Evolutionary conservation across 2,888 invertebrate species (phyloP), one percentile per base, ranked within the genome.

Genomic region (Chrysolina haemoptera): DNA sequence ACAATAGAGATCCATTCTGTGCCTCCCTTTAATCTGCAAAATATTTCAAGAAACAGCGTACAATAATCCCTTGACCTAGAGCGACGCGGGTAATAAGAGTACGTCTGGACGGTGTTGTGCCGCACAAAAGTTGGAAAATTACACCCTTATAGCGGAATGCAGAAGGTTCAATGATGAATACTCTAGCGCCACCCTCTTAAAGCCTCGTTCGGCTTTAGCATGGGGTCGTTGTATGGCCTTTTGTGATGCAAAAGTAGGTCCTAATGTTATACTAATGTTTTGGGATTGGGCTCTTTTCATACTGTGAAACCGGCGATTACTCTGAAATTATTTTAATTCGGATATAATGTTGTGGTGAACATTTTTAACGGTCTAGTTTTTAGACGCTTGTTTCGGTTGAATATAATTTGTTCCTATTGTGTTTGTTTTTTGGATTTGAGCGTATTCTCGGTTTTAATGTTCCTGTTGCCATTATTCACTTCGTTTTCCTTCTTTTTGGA

Each of bases 1-100:
- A 70, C 65, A 71, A 71, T 74, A 65, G 62, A 74, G 64, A 71
- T 53, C 18, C 41, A 20, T 53, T 53, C 27, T 35, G 22, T 40
- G 53, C 67, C 40, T 67, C 53, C 67, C 67, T 67, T 53, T 55
- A 53, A 67, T 67, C 53, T 40, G 53, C 14, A 40, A 67, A 53
- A 53, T 67, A 67, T 67, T 67, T 67, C 20, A 67, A 67, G 67
- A 67, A 67, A 67, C 55, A 53, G n/a, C 67, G 14, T 9, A 59
- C 35, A 59, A 59, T 59, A 59, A 59, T 59, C 59, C 27, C 59
- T 59, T 59, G 35, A 35, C 59, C 59, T 35, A 59, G 35, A 6
- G n/a, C 27, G 35, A 16, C 0, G 14, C 22, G 14, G 35, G 3
- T 1, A 14, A 6, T 14, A 27, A 35, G 1, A 35, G 14, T n/a